Base-by-base conservation (phyloP, 2,113 vertebrate species). In the Pseudolaguvia tuberculata region DNA sequence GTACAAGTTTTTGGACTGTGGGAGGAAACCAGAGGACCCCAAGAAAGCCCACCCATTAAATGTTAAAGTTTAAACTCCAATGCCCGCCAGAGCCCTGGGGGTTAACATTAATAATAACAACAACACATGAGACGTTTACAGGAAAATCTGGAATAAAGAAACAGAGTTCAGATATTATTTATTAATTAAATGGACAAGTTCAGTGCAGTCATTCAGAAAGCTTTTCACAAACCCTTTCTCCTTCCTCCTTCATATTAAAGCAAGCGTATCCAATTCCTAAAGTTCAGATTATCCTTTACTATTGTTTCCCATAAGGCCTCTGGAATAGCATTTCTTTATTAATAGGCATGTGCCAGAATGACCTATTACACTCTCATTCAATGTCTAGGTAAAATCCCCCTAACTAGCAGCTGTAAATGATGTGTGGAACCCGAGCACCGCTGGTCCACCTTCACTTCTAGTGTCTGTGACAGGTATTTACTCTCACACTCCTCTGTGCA, bases 171-270 rank as follows among this genome's bases (percentile, higher is more conserved):
- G 7, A 42, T 42, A 42, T 42, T 42, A 42, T 42, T 42, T 42
- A 67, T 63, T 39, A 68, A 78, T 85, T 80, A 76, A 84, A 77
- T 84, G 62, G 78, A 57, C 76, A 78, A 69, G 58, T 83, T 75
- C 82, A 85, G 79, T 82, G 80, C 78, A 56, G 51, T 76, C 55
- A 63, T 79, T 78, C 68, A 73, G 59, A 79, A 35, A 75, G 63
- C 59, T 45, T 56, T 29, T 70, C 65, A 53, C 23, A 52, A 50
- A 77, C 57, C 52, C 57, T 20, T 13, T 12, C 53, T 62, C 50
- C 58, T 55, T 20, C 25, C 61, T 47, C 21, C 42, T 23, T 66
- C 51, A 57, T 52, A 71, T 39, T 47, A 57, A 25, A 62, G 20
- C 52, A n/a, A 57, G 59, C 13, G 52, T 29, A 51, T 73, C n/a